Evolutionary conservation across 2,888 invertebrate species (phyloP).

Genomic region (Chrysolina oricalcia): DNA sequence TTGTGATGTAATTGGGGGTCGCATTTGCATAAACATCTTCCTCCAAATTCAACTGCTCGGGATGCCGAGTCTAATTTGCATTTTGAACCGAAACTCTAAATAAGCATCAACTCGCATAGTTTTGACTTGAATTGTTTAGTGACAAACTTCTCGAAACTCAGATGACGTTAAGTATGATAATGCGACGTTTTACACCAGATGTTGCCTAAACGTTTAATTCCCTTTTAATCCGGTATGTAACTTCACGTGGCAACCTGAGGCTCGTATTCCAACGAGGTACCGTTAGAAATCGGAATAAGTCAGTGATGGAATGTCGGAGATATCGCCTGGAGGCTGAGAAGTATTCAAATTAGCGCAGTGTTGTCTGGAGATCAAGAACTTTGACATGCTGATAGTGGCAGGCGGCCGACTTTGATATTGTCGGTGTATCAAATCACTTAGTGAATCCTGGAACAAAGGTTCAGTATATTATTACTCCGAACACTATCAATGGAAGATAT

Average conservation of each 20-base stretch:
- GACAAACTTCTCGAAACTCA: constrained; percentile 50
- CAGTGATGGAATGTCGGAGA: constrained; percentile 12
- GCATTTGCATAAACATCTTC: constrained; percentile 62
- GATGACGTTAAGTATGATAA: constrained; percentile 56
- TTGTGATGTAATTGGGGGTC: constrained; percentile 56
- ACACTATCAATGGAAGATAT: constrained; percentile 20
- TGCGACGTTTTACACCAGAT: constrained; percentile 50
- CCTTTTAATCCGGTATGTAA: constrained; percentile 16
- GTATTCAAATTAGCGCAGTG: constrained; percentile 23
- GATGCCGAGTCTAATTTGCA: constrained; percentile 33
- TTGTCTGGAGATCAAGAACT: constrained; percentile 24
- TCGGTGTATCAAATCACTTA: constrained; percentile 22
- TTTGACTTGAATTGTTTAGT: constrained; percentile 50
- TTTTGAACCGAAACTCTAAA: constrained; percentile 25
- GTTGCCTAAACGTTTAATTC: constrained; percentile 29
- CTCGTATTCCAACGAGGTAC: constrained; percentile 12
- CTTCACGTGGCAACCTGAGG: constrained; percentile 15
- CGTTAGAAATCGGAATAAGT: constrained; percentile 15
- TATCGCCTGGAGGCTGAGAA: constrained; percentile 13
- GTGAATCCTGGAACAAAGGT: constrained; percentile 17
- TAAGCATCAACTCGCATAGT: constrained; percentile 21
- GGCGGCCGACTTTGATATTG: constrained; percentile 23
- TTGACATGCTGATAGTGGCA: constrained; percentile 23
- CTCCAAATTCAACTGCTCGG: constrained; percentile 46
- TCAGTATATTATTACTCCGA: constrained; percentile 19